These are phyloP conservation scores for Drosophila willistoni DNA, from an alignment of 1,140 invertebrate species.

Conservation along the genomic window DNA sequence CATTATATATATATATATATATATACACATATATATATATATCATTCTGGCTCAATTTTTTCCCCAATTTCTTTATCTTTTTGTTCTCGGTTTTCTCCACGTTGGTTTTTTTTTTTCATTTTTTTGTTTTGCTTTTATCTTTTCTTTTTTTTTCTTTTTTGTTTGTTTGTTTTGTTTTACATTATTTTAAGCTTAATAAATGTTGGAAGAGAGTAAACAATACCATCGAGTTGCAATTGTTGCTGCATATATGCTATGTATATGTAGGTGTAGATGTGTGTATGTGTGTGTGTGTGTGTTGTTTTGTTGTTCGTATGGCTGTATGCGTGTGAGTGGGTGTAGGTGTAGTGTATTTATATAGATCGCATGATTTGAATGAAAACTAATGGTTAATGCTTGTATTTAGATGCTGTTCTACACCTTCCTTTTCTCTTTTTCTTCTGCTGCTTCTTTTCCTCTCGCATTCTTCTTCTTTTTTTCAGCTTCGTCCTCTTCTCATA, in stretches of 20 bases:
- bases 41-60: slow-evolving; percentile 1
- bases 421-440: slow-evolving; percentile 46
- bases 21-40: slow-evolving; percentile 24
- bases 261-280: slow-evolving; percentile 38
- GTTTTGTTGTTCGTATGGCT: slow-evolving; percentile 17
- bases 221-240: slow-evolving; percentile 79
- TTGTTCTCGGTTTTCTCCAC: slow-evolving; percentile 10
- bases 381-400: slow-evolving; percentile 77
- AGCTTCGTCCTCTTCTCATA: slow-evolving; percentile 62
- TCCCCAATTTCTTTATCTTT: slow-evolving; percentile 11
- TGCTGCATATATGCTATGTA: slow-evolving; percentile 68
- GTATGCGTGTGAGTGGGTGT: slow-evolving; percentile 45
- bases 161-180: slow-evolving; percentile 23
- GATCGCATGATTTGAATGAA: slow-evolving; percentile 68
- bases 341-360: slow-evolving; percentile 54
- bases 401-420: slow-evolving; percentile 70
- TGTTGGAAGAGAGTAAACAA: slow-evolving; percentile 82
- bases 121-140: slow-evolving; percentile 30
- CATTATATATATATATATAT: slow-evolving; percentile 19
- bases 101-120: slow-evolving; percentile 12
- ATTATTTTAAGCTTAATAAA: slow-evolving; percentile 79
- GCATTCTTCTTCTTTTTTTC: slow-evolving; percentile 33
- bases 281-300: slow-evolving; percentile 32
- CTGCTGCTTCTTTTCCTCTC: slow-evolving; percentile 28
- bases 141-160: slow-evolving; percentile 38